Evolutionary conservation across 92 coral and sea anemone genomes (phyloP), one percentile per base, ranked within the genome.

Genomic region (Montipora capitata): DNA sequence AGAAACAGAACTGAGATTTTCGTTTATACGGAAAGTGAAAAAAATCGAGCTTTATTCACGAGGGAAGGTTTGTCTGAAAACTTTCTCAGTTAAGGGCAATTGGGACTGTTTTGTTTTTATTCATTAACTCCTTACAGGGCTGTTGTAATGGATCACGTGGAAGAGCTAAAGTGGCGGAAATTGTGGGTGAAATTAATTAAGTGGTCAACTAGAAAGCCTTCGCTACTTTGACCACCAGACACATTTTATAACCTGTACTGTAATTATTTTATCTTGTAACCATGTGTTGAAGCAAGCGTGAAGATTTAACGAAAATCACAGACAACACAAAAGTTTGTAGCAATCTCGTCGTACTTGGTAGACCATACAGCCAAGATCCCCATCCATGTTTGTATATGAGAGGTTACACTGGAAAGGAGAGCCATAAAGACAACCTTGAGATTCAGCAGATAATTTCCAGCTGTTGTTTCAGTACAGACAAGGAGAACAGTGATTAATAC

Each of bases 301-400:
- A 20, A 62, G 68, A 62, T 62, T 35, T 62, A 3, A 62, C 80
- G 12, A 81, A 83, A 17, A 12, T 70, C 2, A 83, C 67, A 1
- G 6, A 41, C 15, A 68, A 74, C 18, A 72, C 70, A 20, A 14
- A 59, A 1, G 80, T 83, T 27, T 83, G 80, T 83, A 83, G 87
- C 87, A 82, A 84, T 59, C 81, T 52, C 41, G 73, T 84, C 74
- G 82, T 70, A 27, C 77, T 70, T 59, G 88, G 88, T 10, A 64
- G 71, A 70, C 88, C 88, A 14, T 57, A 59, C 45, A 42, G 58
- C 54, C 43, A 84, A 58, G 68, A 74, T 48, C 69, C 61, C 15
- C 88, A 84, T 64, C 88, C 88, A 39, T 12, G 61, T 13, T n/a
- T 48, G 11, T 82, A 56, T 54, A 75, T 82, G 67, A 68, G 68